phyloP scores from a whole-genome alignment of 2,113 vertebrate species.

The Electrona antarctica region DNA sequence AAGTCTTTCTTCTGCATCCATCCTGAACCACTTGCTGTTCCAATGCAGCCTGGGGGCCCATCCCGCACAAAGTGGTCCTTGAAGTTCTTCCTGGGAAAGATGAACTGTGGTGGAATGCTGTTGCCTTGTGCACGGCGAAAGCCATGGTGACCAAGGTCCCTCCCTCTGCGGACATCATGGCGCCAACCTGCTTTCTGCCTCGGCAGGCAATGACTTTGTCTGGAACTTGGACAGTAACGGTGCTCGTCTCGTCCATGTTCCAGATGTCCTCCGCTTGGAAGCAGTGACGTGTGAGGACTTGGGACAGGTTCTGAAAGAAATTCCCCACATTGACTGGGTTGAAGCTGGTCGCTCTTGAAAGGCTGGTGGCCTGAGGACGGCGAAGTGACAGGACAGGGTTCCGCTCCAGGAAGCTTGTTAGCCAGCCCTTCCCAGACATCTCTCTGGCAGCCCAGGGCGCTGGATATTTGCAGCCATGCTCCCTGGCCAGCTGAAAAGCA shows the following conservation, averaged over 20 bases:
- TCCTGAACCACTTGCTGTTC: background rate
- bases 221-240: background rate
- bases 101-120: background rate
- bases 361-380: conserved; percentile 3
- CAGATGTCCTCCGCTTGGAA: background rate
- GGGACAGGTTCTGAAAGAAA: conserved; percentile 2
- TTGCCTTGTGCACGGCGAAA: conserved; percentile 2
- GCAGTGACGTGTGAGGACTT: background rate
- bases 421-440: conserved; percentile 1
- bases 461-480: background rate
- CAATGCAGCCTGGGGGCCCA: background rate
- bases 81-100: background rate
- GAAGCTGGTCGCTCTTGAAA: background rate
- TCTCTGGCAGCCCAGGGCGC: background rate
- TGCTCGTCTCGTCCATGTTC: conserved; percentile 9
- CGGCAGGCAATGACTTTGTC: background rate
- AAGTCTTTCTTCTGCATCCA: conserved; percentile 15
- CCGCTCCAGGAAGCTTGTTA: background rate
- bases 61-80: background rate
- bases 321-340: background rate
- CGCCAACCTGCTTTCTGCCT: background rate
- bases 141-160: conserved; percentile 6
- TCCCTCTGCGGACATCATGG: conserved; percentile 4
- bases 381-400: background rate
- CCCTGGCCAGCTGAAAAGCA: conserved; percentile 2